Base-by-base conservation (phyloP, 2,888 invertebrate species). In the Holacanthella duospinosa region DNA sequence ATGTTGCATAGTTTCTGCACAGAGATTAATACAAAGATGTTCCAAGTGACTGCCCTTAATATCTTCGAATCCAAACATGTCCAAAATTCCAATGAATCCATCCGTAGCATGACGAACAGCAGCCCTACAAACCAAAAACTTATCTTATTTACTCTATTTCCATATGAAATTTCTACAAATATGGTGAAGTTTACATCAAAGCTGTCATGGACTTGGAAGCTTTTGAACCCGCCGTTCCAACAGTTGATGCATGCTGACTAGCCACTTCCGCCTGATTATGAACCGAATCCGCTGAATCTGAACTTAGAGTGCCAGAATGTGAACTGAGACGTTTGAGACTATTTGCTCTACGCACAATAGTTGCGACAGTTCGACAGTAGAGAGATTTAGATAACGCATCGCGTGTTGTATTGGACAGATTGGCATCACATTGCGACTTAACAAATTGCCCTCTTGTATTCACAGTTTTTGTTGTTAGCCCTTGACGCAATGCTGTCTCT, bases 1-100 rank as follows among this genome's bases (percentile, higher is more conserved):
- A 78, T 94, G 94, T 78, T 95, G 94, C 91, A 95, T 92, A 36
- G 93, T 93, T 80, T 95, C 95, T 0, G 94, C 93, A 79, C 93
- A 93, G 66, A 95, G 80, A 80, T 95, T 95, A 74, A 93, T 92
- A 79, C 94, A 94, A 65, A 95, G 80, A 77, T 94, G 94, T 78
- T 95, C 94, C 73, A 95, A 80, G 71, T 90, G 89, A 74, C 89
- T 87, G 1, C 90, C 3, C 75, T 88, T 87, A 29, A 89, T 89
- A 77, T 92, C 91, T 80, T 94, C 93, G 79, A 94, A 94, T 3
- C 94, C 94, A 79, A 94, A 94, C 93, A 95, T 93, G 77, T 95
- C 94, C 62, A 95, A 81, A 75, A 95, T 93, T 54, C 93, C 93
- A 71, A 95, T 93, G 78, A 93, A 93, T 12, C 93, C 93, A 77